A percentile compares a stretch with the other conserved stretches of the same genome.
phyloP scores from a whole-genome alignment of 1,140 invertebrate species.

The Bombus affinis region DNA sequence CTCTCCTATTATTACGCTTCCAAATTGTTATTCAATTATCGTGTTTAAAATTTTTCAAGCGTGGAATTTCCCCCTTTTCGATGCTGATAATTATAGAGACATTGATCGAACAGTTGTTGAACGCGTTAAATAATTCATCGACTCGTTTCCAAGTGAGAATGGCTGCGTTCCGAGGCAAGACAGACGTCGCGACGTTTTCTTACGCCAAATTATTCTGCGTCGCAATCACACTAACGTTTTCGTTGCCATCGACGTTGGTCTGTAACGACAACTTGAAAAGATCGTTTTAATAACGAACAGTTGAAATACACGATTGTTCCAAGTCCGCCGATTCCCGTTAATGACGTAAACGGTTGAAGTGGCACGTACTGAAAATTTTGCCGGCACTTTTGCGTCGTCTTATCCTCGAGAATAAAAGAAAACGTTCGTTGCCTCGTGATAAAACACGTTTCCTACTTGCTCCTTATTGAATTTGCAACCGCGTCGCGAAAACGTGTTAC shows the following conservation, averaged over 20 bases:
- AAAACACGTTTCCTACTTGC: not conserved
- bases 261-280: conserved; percentile 30
- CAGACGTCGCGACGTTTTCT: conserved; percentile 21
- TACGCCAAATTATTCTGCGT: not conserved
- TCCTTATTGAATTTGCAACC: conserved; percentile 9
- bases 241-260: not conserved
- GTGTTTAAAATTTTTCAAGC: no score
- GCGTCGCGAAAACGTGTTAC: not conserved
- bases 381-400: not conserved
- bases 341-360: conserved; percentile 43
- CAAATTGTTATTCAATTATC: not conserved
- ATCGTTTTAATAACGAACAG: conserved; percentile 35
- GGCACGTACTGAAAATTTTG: conserved; percentile 34
- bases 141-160: not conserved
- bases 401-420: conserved; percentile 32
- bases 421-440: not conserved
- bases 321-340: conserved; percentile 32
- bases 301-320: conserved; percentile 10
- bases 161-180: not conserved
- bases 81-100: no score
- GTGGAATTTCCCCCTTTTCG: no score
- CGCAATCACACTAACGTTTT: no score
- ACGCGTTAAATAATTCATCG: no score
- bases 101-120: no score
- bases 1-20: no score